These are phyloP conservation scores for Octopus sinensis DNA, from an alignment of 1,140 invertebrate species.

Conservation along the genomic window DNA sequence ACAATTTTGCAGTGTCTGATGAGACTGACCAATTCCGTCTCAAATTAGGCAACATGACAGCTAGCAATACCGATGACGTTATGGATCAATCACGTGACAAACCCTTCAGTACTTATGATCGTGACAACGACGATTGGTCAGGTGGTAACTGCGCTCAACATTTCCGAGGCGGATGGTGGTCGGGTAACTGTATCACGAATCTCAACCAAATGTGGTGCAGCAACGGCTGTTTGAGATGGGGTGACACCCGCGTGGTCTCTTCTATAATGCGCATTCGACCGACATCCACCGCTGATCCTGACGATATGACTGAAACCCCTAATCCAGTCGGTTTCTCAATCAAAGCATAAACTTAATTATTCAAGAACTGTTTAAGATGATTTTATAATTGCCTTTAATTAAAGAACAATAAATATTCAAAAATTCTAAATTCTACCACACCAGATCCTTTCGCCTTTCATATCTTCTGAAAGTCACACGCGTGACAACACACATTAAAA, in stretches of 20 bases:
- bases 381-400: no score
- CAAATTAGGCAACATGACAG: constrained; percentile 14
- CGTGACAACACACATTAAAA: neutral
- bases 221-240: constrained; percentile 21
- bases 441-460: neutral
- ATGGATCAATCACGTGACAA: neutral
- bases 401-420: no score
- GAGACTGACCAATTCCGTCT: constrained; percentile 16
- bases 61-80: constrained; percentile 17
- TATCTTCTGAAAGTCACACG: neutral
- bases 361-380: no score
- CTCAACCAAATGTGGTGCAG: constrained; percentile 16
- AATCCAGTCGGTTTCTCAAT: neutral
- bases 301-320: neutral
- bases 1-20: constrained; percentile 1
- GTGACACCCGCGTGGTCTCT: neutral
- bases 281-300: neutral
- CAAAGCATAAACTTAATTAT: no score
- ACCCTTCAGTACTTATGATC: constrained; percentile 16
- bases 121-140: constrained; percentile 19
- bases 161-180: constrained; percentile 22
- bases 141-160: constrained; percentile 20
- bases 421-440: no score
- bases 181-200: constrained; percentile 18
- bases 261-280: constrained; percentile 23